These are phyloP conservation scores for Staurois parvus DNA, from an alignment of 2,797 vertebrate genomes.

Conservation along the genomic window DNA sequence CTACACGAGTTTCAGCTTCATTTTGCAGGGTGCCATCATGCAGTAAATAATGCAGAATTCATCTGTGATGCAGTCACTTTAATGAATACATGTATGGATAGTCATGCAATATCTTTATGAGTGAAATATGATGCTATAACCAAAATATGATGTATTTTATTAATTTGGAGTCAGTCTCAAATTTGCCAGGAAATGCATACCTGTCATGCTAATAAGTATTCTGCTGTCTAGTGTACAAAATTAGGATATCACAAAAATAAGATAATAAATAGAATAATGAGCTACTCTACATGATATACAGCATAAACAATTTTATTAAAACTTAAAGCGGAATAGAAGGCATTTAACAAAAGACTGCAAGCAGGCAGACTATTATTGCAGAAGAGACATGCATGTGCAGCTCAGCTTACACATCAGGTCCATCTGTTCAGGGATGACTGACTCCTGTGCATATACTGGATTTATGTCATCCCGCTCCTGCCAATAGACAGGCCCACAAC, in stretches of 20 bases:
- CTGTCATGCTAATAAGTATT: not conserved
- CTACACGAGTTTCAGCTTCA: conserved; percentile 24
- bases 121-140: not conserved
- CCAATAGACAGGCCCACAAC: no score
- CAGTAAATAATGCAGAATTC: conserved; percentile 9
- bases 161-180: not conserved
- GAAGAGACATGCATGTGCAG: no score
- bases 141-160: not conserved
- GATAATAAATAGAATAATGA: no score
- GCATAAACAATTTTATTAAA: no score
- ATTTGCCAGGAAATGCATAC: not conserved
- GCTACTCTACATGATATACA: not conserved
- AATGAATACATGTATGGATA: conserved; percentile 16
- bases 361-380: no score
- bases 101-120: not conserved
- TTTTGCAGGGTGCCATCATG: conserved; percentile 5
- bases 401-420: no score
- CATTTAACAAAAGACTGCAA: no score
- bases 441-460: no score
- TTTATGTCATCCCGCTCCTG: no score
- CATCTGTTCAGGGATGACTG: no score
- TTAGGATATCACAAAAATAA: not conserved
- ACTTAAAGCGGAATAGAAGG: no score
- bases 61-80: not conserved
- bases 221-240: not conserved